A percentile compares a stretch with the other conserved stretches of the same genome.
These are phyloP conservation scores for Agrotis segetum DNA, from an alignment of 2,888 invertebrate genomes.

Conservation along the genomic window DNA sequence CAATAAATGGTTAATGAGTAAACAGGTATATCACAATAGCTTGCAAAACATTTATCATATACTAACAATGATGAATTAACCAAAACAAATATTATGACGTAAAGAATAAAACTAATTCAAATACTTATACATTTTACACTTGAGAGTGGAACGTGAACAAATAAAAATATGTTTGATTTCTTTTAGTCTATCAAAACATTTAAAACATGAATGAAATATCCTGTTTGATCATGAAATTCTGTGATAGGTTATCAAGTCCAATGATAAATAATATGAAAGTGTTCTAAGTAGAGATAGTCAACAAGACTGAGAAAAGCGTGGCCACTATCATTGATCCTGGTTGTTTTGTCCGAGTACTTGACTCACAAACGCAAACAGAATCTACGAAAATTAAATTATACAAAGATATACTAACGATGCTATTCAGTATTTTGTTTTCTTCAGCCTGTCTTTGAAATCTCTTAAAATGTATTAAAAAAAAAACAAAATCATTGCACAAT, in stretches of 20 bases:
- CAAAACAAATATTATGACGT: constrained; percentile 30
- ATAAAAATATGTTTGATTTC: constrained; percentile 19
- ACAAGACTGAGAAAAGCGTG: background rate
- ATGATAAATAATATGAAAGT: constrained; percentile 2
- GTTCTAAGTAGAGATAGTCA: background rate
- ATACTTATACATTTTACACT: constrained; percentile 6
- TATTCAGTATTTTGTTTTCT: too few species aligned
- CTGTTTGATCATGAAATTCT: constrained; percentile 4
- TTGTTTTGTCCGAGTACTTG: background rate
- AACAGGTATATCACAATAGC: constrained; percentile 1
- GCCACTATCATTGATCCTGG: background rate
- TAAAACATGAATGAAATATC: constrained; percentile 9
- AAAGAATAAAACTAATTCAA: background rate
- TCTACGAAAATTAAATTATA: background rate
- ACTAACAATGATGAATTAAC: constrained; percentile 26
- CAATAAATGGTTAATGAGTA: background rate
- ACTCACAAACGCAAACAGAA: background rate
- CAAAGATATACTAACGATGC: too few species aligned
- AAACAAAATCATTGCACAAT: background rate
- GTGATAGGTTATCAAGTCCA: background rate
- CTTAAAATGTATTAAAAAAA: background rate
- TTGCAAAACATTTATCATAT: constrained; percentile 27
- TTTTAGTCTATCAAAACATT: constrained; percentile 7
- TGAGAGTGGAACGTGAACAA: background rate
- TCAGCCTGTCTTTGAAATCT: too few species aligned